Conservation (phyloP, 2,888 invertebrate genomes). For the Cephus pulcher region DNA sequence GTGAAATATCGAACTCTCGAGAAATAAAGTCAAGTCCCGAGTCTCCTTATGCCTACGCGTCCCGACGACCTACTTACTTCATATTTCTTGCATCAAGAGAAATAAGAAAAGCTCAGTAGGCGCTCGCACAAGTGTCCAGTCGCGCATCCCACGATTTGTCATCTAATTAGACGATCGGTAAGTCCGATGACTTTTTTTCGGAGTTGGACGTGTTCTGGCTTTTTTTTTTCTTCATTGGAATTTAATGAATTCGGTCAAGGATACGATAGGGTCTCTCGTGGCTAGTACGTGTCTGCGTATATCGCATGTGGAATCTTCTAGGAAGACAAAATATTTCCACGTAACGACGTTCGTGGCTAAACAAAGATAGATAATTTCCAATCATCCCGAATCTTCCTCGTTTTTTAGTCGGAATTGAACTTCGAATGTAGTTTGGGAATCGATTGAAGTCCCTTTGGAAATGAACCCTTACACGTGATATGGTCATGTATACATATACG, state of each 20-base stretch:
- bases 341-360: not conserved
- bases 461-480: conserved; percentile 34
- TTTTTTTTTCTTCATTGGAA: not conserved
- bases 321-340: not conserved
- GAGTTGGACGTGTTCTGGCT: not conserved
- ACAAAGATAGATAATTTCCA: too few species aligned
- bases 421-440: not conserved
- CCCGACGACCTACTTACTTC: not conserved
- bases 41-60: conserved; percentile 6
- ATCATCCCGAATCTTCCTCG: not conserved
- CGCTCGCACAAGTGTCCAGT: not conserved
- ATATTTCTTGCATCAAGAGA: not conserved
- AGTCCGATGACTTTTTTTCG: not conserved
- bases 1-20: not conserved
- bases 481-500: conserved; percentile 18
- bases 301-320: too few species aligned
- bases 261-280: not conserved
- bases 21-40: not conserved
- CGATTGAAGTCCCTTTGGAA: conserved; percentile 15
- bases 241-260: conserved; percentile 4
- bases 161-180: conserved; percentile 37
- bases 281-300: too few species aligned
- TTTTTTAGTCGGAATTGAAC: not conserved
- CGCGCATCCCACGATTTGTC: conserved; percentile 32
- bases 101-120: not conserved